Base-by-base conservation (phyloP, 2,888 invertebrate species). In the Drosophila multiciliata region DNA sequence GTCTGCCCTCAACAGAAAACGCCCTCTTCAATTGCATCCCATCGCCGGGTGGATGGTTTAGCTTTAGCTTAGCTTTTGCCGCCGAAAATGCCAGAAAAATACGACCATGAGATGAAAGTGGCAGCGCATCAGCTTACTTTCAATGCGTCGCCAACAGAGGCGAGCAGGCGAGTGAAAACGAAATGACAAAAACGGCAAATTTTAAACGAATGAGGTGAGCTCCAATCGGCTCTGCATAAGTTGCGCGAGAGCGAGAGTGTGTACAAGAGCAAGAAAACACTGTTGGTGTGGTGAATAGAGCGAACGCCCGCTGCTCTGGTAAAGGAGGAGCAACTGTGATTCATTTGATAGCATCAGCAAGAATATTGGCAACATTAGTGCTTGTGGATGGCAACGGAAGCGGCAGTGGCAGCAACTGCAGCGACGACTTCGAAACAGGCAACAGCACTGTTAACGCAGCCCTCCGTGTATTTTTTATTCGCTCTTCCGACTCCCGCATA, bases 141-240 rank as follows among this genome's bases (percentile, higher is more conserved):
- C n/a, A 40, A 33, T 78, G 50, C 52, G 61, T 42, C 74, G 78
- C 66, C 66, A 42, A 38, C 67, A 53, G 61, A 40, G 42, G 63
- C 60, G 11, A 61, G 69, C 73, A 32, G 61, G 62, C 80, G 69
- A 85, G 87, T 84, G 89, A 87, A 85, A 85, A 79, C 68, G 87
- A 85, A 89, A 85, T 79, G 59, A 73, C 42, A 57, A 50, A 71
- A 62, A 59, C 73, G 40, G 35, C 67, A 55, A 69, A 77, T 42
- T 79, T 82, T 75, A 73, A 75, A 66, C 72, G 52, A 72, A 20
- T 64, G 70, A 60, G 67, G 57, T 62, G 48, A 66, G 49, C 60
- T 50, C 60, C 66, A 53, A 33, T 62, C 61, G 64, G 23, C 58
- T 23, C 15, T 55, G 23, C 20, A 38, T 60, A 62, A 57, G 42